phyloP scores from a whole-genome alignment of 2,888 invertebrate species.

The Caenorhabditis sp. region DNA sequence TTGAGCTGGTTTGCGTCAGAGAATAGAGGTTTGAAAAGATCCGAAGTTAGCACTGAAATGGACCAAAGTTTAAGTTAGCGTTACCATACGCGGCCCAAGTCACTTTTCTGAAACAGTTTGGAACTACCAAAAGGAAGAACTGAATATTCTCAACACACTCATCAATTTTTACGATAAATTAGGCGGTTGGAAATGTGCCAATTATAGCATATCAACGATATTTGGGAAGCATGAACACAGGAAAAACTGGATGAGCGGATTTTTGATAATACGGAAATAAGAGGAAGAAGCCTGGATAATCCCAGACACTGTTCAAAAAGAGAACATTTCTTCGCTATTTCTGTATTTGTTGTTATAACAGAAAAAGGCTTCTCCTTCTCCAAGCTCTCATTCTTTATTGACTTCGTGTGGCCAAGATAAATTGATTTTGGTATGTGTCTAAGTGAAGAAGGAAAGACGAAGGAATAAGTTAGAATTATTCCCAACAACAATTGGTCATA shows the following conservation, averaged over 20 bases:
- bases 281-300: slow-evolving; percentile 30
- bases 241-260: background rate
- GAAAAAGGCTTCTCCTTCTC: slow-evolving; percentile 20
- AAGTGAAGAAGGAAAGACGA: slow-evolving; percentile 1
- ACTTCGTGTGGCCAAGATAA: slow-evolving; percentile 15
- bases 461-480: background rate
- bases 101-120: too few species aligned
- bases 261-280: slow-evolving; percentile 10
- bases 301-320: slow-evolving; percentile 4
- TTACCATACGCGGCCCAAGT: too few species aligned
- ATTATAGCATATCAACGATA: too few species aligned
- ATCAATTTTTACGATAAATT: too few species aligned
- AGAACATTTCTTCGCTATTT: slow-evolving; percentile 1
- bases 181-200: too few species aligned
- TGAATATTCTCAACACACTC: too few species aligned
- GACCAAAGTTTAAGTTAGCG: too few species aligned
- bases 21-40: too few species aligned
- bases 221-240: too few species aligned
- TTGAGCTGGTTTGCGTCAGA: too few species aligned
- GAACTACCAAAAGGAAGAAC: too few species aligned
- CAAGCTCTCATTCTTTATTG: slow-evolving; percentile 8
- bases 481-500: background rate
- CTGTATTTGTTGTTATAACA: slow-evolving; percentile 6
- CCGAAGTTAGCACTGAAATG: too few species aligned
- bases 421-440: slow-evolving; percentile 29